Conservation (phyloP, 1,140 invertebrate genomes). For the Cotesia typhae region DNA sequence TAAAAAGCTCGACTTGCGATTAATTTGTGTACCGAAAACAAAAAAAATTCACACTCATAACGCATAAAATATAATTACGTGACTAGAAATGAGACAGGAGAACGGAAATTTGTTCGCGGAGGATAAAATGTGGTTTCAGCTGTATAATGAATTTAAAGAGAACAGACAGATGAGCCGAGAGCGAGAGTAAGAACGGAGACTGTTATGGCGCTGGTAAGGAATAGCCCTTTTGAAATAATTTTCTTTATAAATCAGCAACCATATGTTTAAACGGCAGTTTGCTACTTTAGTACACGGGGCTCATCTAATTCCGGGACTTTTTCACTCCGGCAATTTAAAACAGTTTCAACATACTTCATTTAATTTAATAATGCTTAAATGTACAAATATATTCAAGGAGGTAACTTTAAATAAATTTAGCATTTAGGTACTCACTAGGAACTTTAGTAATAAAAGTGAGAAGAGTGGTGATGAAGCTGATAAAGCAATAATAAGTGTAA, state of each 20-base stretch:
- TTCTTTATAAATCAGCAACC: conserved; percentile 57
- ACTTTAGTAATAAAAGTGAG: too few relatives aligned
- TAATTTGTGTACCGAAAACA: too few relatives aligned
- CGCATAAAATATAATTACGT: neutral
- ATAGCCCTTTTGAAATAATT: conserved; percentile 55
- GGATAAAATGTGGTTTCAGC: conserved; percentile 30
- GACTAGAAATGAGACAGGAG: neutral
- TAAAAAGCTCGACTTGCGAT: too few relatives aligned
- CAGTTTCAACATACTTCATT: neutral
- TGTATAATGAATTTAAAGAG: conserved; percentile 25
- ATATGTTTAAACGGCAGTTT: conserved; percentile 47
- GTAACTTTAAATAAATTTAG: too few relatives aligned
- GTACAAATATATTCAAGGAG: too few relatives aligned
- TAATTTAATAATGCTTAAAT: too few relatives aligned
- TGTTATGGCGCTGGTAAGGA: conserved; percentile 44
- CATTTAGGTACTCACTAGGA: too few relatives aligned
- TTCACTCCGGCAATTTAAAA: conserved; percentile 6
- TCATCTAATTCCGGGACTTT: conserved; percentile 35
- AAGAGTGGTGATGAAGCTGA: too few relatives aligned
- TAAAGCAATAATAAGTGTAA: too few relatives aligned
- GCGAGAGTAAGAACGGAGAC: neutral
- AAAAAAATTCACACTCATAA: neutral
- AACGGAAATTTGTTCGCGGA: conserved; percentile 18
- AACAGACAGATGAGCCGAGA: neutral
- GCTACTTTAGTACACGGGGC: conserved; percentile 15